Base-by-base conservation (phyloP, 2,888 invertebrate species). In the Papilio gigon region DNA sequence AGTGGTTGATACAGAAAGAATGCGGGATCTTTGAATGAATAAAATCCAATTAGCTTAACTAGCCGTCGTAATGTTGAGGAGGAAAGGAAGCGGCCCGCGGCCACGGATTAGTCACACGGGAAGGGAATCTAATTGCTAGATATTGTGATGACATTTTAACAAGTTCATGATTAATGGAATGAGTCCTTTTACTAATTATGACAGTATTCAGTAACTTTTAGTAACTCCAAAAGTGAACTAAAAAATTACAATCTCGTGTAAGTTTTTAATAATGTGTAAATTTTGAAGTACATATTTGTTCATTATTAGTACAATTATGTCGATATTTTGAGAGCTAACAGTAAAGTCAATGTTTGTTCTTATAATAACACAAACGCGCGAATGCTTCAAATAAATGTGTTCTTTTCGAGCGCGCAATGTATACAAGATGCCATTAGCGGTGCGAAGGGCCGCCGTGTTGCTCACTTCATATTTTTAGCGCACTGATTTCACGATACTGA, bases 391-490 rank as follows among this genome's bases (percentile, higher is more conserved):
- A 67, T 63, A 67, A 68, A 63, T 62, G 50, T 71, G 66, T 62
- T 62, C 56, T 58, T 68, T 68, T 59, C 17, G 37, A 77, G 76
- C 76, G 76, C 76, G 78, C 80, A 81, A 82, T 78, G 80, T 85
- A 86, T 85, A 88, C 84, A 87, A 84, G 84, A 62, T 56, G 76
- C 81, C 84, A 86, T 84, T 84, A 83, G 82, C 79, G 77, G 79
- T 79, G 77, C 77, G 84, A 84, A 86, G 87, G 87, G 87, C 85
- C 83, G 77, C 71, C 74, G 80, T 77, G 64, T 79, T 74, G 70
- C 71, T 71, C 72, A 76, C 70, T 71, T 71, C 72, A 76, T 88
- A 87, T 86, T 81, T 86, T 86, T 87, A 87, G 82, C 77, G 74
- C 73, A 74, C 75, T 80, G 83, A 82, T 85, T 84, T 84, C 82